Conservation (phyloP, 2,797 vertebrate species). For the Sebastes glaucus region DNA sequence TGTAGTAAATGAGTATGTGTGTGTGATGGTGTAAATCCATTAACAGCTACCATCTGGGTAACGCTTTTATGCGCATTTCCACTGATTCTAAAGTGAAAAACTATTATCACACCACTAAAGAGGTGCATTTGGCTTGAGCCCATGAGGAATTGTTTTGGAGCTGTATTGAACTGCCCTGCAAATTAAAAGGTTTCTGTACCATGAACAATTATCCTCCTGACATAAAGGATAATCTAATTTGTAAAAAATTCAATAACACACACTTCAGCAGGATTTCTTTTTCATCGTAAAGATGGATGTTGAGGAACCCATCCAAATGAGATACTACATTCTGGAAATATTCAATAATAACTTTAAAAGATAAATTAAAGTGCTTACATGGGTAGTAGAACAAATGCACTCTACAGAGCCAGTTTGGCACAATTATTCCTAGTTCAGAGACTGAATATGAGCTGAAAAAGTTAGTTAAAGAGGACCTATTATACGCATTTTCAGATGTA, state of each 20-base stretch:
- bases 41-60: not conserved
- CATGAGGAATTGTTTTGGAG: not conserved
- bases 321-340: not conserved
- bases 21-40: constrained; percentile 6
- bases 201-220: not conserved
- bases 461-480: not conserved
- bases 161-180: not conserved
- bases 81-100: not conserved
- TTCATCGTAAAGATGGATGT: not conserved
- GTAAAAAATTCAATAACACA: not conserved
- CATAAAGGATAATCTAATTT: not conserved
- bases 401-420: not conserved
- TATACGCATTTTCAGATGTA: accelerated
- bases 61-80: not conserved
- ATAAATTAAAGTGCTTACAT: not conserved
- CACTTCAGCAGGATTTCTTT: not conserved
- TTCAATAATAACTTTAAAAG: not conserved
- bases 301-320: not conserved
- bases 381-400: not conserved
- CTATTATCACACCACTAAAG: not conserved
- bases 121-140: not conserved
- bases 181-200: not conserved
- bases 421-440: not conserved
- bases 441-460: not conserved
- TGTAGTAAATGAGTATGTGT: not conserved